Evolutionary conservation across 2,888 invertebrate species (phyloP), one percentile per base, ranked within the genome.

Genomic region (Chloroclysta siterata): DNA sequence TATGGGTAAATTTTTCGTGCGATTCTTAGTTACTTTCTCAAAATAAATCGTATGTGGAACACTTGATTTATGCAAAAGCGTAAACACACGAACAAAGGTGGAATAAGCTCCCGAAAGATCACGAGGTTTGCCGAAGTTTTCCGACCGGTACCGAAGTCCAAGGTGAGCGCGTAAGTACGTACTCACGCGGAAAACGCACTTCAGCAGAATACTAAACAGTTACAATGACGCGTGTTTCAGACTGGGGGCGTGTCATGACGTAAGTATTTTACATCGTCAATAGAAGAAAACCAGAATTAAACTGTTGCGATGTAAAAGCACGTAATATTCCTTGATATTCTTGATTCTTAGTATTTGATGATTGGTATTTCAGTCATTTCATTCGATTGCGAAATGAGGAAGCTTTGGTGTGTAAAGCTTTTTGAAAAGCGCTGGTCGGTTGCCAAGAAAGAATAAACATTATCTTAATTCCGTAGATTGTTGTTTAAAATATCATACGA

Each of bases 61-160:
- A 66, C 56, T 65, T 71, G 72, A 65, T 66, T 71, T 69, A 60
- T 56, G 63, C 66, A 65, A 70, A 72, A 67, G 36, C 42, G 64
- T 52, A 60, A 64, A 68, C 56, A 66, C 62, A 29, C 52, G 46
- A 58, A 64, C 61, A 66, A 60, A 46, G 17, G 17, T 17, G 46
- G 17, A 46, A 10, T 46, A 46, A 64, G 55, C 64, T 61, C 29
- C 28, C 53, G 55, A 52, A 46, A 15, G 14, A 52, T 46, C 17
- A 14, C 64, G 56, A 65, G 7, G 5, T 17, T 15, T 15, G n/a
- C 53, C 63, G 51, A 65, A 53, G 57, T 55, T 59, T 60, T 44
- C 46, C 60, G 54, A 65, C 28, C 48, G 58, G 63, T 46, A 50
- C 51, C 71, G 68, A 73, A 74, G 76, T 74, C 74, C 77, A 77